phyloP scores from a whole-genome alignment of 2,888 invertebrate species.

The Stenotaenia linearis region DNA sequence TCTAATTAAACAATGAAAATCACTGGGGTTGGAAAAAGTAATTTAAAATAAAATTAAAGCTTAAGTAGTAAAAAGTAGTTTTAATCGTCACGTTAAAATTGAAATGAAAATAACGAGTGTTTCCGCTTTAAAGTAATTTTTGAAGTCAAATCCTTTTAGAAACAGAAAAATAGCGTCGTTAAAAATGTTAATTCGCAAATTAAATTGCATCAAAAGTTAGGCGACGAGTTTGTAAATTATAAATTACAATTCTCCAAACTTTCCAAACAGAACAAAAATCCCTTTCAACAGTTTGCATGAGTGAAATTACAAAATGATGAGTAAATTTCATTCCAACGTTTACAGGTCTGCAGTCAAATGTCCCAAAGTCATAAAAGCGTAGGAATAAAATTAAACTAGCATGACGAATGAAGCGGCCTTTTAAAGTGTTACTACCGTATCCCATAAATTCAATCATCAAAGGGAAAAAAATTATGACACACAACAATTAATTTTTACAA shows the following conservation, averaged over 20 bases:
- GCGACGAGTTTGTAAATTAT: not conserved
- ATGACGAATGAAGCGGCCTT: not conserved
- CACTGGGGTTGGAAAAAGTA: not conserved
- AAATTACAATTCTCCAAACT: not conserved
- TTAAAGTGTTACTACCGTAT: too few species aligned
- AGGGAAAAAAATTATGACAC: too few species aligned
- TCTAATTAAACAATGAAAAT: not conserved
- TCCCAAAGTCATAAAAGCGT: not conserved
- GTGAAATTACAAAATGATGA: not conserved
- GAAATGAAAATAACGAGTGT: not conserved
- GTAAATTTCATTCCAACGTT: not conserved
- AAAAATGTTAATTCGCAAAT: not conserved
- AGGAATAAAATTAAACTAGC: not conserved
- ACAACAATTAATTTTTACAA: too few species aligned
- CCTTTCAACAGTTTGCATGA: not conserved
- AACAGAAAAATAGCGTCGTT: not conserved
- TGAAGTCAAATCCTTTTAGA: not conserved
- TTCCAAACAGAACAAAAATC: not conserved
- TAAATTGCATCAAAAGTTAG: not conserved
- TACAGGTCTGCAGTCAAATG: not conserved
- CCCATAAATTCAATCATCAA: too few species aligned
- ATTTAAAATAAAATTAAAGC: not conserved
- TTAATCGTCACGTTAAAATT: not conserved
- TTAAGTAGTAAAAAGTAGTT: not conserved
- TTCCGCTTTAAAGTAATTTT: not conserved